A percentile compares a stretch with the other conserved stretches of the same genome.
phyloP scores from a whole-genome alignment of 2,797 vertebrate species.

The Crocodylus rhombifer region DNA sequence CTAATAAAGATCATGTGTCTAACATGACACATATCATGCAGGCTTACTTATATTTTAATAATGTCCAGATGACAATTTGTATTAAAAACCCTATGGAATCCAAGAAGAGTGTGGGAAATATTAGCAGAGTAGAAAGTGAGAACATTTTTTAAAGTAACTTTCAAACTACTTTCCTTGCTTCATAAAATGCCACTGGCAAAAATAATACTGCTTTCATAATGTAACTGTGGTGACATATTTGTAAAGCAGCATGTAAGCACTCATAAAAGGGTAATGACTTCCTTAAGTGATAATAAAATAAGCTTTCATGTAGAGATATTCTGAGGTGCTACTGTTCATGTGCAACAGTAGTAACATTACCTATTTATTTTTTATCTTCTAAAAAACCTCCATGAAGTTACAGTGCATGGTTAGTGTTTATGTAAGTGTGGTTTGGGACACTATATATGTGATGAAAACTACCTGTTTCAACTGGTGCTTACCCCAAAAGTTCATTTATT shows the following conservation, averaged over 20 bases:
- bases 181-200: conserved; percentile 74
- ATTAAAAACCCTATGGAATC: not conserved
- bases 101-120: conserved; percentile 25
- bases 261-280: conserved; percentile 81
- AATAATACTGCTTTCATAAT: conserved; percentile 75
- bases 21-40: not conserved
- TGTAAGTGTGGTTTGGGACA: not conserved
- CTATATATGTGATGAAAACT: conserved; percentile 3
- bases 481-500: conserved; percentile 21
- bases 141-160: conserved; percentile 64
- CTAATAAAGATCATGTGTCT: conserved; percentile 41
- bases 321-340: conserved; percentile 40
- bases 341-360: conserved; percentile 42
- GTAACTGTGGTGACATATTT: conserved; percentile 75
- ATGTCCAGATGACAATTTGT: conserved; percentile 8
- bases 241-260: conserved; percentile 79
- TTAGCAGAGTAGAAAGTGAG: conserved; percentile 50
- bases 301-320: conserved; percentile 73
- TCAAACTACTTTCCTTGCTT: conserved; percentile 67
- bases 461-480: not conserved
- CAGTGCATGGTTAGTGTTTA: not conserved
- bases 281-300: conserved; percentile 82
- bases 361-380: conserved; percentile 68
- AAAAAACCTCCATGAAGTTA: conserved; percentile 31
- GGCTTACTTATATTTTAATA: conserved; percentile 53